phyloP scores from a whole-genome alignment of 2,113 vertebrate species.

The Pedionomus torquatus region DNA sequence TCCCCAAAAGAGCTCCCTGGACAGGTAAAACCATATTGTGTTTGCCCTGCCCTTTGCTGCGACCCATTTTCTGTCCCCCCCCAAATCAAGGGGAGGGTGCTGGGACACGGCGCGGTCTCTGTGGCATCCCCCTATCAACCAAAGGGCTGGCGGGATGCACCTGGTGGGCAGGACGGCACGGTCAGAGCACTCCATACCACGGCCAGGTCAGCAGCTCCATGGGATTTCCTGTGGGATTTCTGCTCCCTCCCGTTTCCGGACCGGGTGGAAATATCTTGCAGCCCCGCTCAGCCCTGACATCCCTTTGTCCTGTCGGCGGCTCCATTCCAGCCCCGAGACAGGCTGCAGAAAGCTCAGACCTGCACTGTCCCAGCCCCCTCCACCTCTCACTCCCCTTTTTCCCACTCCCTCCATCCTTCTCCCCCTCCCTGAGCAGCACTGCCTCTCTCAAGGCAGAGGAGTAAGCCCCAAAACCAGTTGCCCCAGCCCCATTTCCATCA shows the following conservation, averaged over 20 bases:
- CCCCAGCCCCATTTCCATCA: neutral
- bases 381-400: neutral
- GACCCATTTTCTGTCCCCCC: neutral
- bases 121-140: neutral
- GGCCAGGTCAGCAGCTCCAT: neutral
- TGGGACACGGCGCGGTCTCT: neutral
- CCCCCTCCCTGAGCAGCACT: accelerated
- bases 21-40: neutral
- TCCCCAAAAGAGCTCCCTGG: neutral
- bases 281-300: neutral
- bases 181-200: neutral
- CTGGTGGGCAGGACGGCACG: neutral
- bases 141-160: neutral
- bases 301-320: neutral
- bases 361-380: neutral
- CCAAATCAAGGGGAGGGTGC: neutral
- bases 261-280: neutral
- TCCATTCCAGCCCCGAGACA: neutral
- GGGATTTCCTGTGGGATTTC: constrained; percentile 62
- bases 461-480: neutral
- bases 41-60: neutral
- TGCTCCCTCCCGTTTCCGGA: constrained; percentile 31
- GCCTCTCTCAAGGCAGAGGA: neutral
- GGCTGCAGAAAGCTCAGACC: neutral
- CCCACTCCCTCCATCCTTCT: neutral